These are phyloP conservation scores for Coturnix japonica DNA, from an alignment of 2,113 vertebrate species.

Conservation along the genomic window DNA sequence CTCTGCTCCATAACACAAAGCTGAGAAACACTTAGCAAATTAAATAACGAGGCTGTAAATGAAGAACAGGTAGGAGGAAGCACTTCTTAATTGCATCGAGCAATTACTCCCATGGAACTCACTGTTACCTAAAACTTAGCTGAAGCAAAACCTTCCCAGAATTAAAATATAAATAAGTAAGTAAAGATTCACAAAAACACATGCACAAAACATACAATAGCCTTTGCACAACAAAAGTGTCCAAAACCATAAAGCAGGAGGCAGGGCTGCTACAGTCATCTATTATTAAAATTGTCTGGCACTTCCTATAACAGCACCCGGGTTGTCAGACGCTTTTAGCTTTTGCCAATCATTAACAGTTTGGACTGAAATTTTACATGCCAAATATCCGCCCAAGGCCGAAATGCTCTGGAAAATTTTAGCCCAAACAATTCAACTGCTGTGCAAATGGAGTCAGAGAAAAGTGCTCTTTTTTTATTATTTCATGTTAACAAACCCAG, in stretches of 20 bases:
- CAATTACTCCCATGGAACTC: not conserved
- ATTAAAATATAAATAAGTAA: not conserved
- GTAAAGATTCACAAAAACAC: not conserved
- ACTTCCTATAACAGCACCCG: conserved; percentile 25
- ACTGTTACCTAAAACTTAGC: not conserved
- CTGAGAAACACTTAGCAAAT: not conserved
- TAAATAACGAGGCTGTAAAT: not conserved
- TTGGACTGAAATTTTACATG: conserved; percentile 42
- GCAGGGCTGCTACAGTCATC: conserved; percentile 15
- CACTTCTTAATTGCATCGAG: not conserved
- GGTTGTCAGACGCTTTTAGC: conserved; percentile 33
- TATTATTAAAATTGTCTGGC: conserved; percentile 55
- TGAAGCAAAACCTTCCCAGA: not conserved
- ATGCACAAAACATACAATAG: not conserved
- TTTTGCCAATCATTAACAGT: conserved; percentile 63
- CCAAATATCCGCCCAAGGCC: conserved; percentile 27
- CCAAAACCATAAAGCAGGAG: conserved; percentile 10
- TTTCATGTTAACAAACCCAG: not conserved
- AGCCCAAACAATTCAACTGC: not conserved
- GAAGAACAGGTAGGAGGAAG: not conserved
- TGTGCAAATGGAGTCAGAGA: not conserved
- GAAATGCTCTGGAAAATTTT: conserved; percentile 37
- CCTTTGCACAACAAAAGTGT: not conserved
- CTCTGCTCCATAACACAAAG: not conserved
- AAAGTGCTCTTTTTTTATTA: not conserved